These are phyloP conservation scores for Lates japonicus DNA, from an alignment of 2,797 vertebrate species.

Conservation along the genomic window DNA sequence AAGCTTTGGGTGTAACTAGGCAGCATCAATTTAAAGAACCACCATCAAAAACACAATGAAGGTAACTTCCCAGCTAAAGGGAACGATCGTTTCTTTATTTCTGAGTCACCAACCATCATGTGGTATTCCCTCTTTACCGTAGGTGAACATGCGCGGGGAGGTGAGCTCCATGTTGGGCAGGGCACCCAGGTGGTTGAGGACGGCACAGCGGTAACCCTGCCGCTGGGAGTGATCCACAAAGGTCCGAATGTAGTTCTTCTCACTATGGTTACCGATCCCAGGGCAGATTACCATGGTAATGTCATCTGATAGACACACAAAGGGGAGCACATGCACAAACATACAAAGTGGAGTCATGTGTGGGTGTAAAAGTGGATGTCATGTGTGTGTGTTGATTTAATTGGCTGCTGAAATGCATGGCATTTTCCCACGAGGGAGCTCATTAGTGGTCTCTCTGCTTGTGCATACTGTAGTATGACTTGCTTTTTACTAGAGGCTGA, in stretches of 20 bases:
- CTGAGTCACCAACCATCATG: too few species aligned
- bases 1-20: background rate
- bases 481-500: conserved; percentile 17
- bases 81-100: background rate
- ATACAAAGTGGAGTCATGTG: conserved; percentile 51
- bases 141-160: conserved; percentile 98
- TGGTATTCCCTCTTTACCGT: conserved; percentile 84
- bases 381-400: conserved; percentile 51
- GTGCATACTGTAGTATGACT: conserved; percentile 13
- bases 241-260: conserved; percentile 97
- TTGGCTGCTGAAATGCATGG: conserved; percentile 41
- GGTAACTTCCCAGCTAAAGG: background rate
- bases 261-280: conserved; percentile 98
- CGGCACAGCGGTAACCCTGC: conserved; percentile 95
- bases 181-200: conserved; percentile 96
- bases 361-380: conserved; percentile 25
- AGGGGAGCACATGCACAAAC: conserved; percentile 28
- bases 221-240: conserved; percentile 97
- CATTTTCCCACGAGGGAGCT: conserved; percentile 47
- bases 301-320: conserved; percentile 86
- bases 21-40: background rate
- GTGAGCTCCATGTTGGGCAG: conserved; percentile 94
- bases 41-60: background rate
- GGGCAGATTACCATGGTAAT: conserved; percentile 98
- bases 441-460: conserved; percentile 50